phyloP scores from a whole-genome alignment of 2,113 vertebrate genomes.

The Clarias batrachus region DNA sequence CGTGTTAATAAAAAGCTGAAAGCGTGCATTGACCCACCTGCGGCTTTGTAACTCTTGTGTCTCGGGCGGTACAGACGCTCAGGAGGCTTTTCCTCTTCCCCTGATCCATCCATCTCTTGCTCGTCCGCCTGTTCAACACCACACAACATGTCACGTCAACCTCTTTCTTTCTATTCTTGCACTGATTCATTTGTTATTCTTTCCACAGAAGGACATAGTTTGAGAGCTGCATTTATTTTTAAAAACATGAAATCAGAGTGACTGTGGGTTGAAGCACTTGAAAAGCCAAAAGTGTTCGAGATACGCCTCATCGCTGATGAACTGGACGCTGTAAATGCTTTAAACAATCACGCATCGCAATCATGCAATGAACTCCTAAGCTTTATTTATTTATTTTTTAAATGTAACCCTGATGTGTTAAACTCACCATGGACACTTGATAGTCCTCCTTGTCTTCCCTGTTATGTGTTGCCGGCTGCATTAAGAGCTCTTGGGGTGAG shows the following conservation, averaged over 20 bases:
- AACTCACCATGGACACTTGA: conserved; percentile 85
- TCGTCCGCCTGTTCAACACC: conserved; percentile 56
- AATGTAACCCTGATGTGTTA: not conserved
- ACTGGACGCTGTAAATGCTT: not conserved
- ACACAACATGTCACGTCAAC: not conserved
- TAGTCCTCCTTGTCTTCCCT: conserved; percentile 74
- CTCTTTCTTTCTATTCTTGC: not conserved
- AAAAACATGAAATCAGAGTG: not conserved
- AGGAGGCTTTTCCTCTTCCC: conserved; percentile 89
- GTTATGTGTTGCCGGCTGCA: conserved; percentile 74
- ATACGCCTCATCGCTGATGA: not conserved
- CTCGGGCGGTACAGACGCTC: conserved; percentile 86
- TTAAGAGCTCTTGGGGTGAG: conserved; percentile 90
- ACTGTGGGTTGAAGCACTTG: not conserved
- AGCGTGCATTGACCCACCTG: conserved; percentile 65
- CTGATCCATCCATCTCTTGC: conserved; percentile 84
- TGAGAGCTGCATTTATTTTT: not conserved
- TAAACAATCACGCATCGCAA: no score
- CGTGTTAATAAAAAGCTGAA: not conserved
- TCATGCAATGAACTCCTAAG: no score
- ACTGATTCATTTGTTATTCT: not conserved
- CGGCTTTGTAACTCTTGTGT: conserved; percentile 93
- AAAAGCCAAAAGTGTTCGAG: not conserved
- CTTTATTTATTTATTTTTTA: no score
- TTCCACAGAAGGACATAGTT: not conserved